A percentile compares a stretch with the other conserved stretches of the same genome.
Evolutionary conservation across 2,113 vertebrate species (phyloP).

Genomic region (Mola mola): DNA sequence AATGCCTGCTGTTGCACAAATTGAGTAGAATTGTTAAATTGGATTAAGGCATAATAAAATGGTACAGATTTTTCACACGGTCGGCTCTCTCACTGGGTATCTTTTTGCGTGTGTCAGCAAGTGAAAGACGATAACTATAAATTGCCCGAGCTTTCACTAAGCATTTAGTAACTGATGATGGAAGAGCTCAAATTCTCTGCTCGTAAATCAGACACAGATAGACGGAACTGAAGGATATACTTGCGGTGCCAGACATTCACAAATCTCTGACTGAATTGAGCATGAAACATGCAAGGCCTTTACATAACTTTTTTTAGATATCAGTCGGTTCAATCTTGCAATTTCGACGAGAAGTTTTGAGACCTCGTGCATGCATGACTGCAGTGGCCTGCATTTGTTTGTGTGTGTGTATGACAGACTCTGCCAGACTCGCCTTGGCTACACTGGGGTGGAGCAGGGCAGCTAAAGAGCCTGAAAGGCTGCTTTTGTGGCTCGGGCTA

Average conservation of each 20-base stretch:
- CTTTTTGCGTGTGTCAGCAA: neutral
- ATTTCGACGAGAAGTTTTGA: no score
- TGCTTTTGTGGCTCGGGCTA: conserved; percentile 70
- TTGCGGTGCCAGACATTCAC: neutral
- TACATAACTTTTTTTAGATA: neutral
- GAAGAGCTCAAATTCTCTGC: conserved; percentile 39
- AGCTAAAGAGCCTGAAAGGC: conserved; percentile 71
- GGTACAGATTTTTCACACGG: conserved; percentile 75
- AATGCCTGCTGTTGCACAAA: conserved; percentile 63
- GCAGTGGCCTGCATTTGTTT: conserved; percentile 25
- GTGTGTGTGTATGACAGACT: conserved; percentile 24
- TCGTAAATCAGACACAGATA: conserved; percentile 47
- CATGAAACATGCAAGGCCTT: neutral
- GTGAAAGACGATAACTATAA: conserved; percentile 41
- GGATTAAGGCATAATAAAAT: conserved; percentile 76
- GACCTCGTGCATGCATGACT: conserved; percentile 25
- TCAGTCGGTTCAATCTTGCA: no score
- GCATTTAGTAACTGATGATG: conserved; percentile 30
- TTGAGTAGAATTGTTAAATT: conserved; percentile 72
- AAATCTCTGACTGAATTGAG: neutral
- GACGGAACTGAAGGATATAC: conserved; percentile 14
- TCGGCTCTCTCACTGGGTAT: conserved; percentile 25
- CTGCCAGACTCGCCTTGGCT: conserved; percentile 60
- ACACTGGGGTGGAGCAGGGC: conserved; percentile 55
- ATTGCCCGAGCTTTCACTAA: conserved; percentile 43